A percentile compares a stretch with the other conserved stretches of the same genome.
These are phyloP conservation scores for Drosophila silvestris DNA, from an alignment of 2,888 invertebrate genomes.

Conservation along the genomic window DNA sequence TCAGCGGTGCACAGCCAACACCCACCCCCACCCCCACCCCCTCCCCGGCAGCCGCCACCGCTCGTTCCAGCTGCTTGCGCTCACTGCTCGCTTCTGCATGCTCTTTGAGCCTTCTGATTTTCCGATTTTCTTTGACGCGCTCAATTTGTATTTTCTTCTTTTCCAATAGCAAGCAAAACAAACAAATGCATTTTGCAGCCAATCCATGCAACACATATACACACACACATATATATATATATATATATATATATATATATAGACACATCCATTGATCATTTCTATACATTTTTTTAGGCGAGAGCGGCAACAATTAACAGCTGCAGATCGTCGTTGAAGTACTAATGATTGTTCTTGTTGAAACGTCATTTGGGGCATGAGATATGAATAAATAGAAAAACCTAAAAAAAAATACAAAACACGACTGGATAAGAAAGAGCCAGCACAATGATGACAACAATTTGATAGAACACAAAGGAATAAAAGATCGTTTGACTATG, in stretches of 20 bases:
- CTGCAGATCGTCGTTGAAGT: constrained; percentile 46
- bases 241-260: not conserved
- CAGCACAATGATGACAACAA: constrained; percentile 16
- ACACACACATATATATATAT: rapidly evolving
- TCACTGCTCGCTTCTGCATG: constrained; percentile 16
- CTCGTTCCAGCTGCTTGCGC: constrained; percentile 30
- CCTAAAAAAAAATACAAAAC: not conserved
- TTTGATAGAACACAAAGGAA: not conserved
- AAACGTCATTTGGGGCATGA: constrained; percentile 33
- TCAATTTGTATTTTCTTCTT: constrained; percentile 34
- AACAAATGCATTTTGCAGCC: constrained; percentile 29
- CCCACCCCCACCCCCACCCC: not conserved
- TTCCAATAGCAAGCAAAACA: constrained; percentile 37
- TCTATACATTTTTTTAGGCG: not conserved
- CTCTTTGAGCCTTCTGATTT: constrained; percentile 6
- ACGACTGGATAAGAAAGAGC: no score
- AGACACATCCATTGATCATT: not conserved
- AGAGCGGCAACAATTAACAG: constrained; percentile 49
- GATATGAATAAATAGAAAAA: constrained; percentile 9
- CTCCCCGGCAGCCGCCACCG: not conserved
- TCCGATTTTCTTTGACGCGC: not conserved
- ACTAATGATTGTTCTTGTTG: constrained; percentile 42
- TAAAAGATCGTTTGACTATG: not conserved
- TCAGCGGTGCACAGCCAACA: not conserved
- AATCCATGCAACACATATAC: constrained; percentile 10